Base-by-base conservation (phyloP, 2,113 vertebrate genomes). In the Peromyscus maniculatus region DNA sequence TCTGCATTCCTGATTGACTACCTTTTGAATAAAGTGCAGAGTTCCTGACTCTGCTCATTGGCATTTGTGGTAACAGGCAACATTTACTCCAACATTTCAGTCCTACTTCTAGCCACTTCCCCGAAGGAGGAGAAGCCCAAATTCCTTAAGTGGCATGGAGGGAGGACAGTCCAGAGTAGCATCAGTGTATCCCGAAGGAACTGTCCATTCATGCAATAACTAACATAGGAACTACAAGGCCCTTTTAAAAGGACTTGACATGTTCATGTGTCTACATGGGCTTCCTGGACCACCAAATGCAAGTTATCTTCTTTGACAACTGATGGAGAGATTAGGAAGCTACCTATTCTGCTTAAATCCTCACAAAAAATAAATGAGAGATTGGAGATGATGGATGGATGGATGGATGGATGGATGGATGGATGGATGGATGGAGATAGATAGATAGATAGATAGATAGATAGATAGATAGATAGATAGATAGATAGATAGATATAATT, bases 71-170 rank as follows among this genome's bases (percentile, higher is more conserved):
- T 74, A 19, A 39, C 21, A 74, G 19, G 19, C 72, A 55, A 55
- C 52, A 55, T 55, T 55, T 55, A 55, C 69, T 72, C 36, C 36
- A 72, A 17, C 16, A n/a, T 72, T 72, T 7, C 33, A 72, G 69
- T n/a, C 69, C 36, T n/a, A 72, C 69, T 74, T 43, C 1, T 26
- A 46, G 49, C 22, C n/a, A 15, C 1, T 26, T 28, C 6, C 52
- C 39, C 24, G 17, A 31, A 66, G 3, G 0, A 17, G 5, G 62
- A 31, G 11, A 52, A 19, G 3, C 21, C 17, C 12, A 43, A 64
- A 64, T 15, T 84, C n/a, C 99, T 99, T 99, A 99, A 99, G 0
- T 97, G 99, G 99, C 98, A 99, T 99, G 57, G 99, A 59, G 0
- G 99, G 99, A 49, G 99, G 99, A 0, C 10, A 12, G 28, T 99